Evolutionary conservation across 2,888 invertebrate genomes (phyloP), one percentile per base, ranked within the genome.

Genomic region (Hipparchia sbordonii): DNA sequence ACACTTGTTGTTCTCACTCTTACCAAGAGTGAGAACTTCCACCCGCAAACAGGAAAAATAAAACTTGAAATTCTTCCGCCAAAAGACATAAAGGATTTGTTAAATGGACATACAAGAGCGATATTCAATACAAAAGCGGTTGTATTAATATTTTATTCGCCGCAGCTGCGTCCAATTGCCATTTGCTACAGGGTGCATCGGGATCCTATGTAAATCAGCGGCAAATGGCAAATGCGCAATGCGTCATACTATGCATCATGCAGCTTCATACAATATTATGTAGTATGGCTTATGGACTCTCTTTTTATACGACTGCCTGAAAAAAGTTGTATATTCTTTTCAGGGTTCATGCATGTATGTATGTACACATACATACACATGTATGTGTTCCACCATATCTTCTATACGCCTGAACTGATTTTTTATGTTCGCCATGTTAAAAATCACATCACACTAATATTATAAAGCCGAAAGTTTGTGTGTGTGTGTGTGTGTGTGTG

Each of bases 71-170:
- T 68, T 59, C 60, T 68, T 59, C 33, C 59, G 46, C 45, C 65
- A 61, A 45, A 71, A 69, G 62, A 70, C 71, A 73, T 73, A 72
- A 73, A 70, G 67, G 66, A 62, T 66, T 70, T 69, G 73, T 62
- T 67, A 74, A 71, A 69, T 66, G 71, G 72, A 74, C 69, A 71
- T 72, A 71, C 72, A 74, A 67, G 52, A 61, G 59, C 57, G 68
- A 71, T 76, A 84, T 82, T 81, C 80, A 81, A 79, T 80, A 76
- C 79, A 77, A 78, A 81, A 76, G 81, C 80, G 81, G 81, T 82
- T 81, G 84, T 82, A 87, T 89, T 86, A 88, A 87, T 88, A 84
- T 89, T 87, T 85, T 89, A 88, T 87, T 85, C 82, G 82, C 70
- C 74, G 77, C 91, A 91, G 87, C 86, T 91, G 91, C 78, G 83